Evolutionary conservation across 2,113 vertebrate species (phyloP).

Genomic region (Casuarius casuarius): DNA sequence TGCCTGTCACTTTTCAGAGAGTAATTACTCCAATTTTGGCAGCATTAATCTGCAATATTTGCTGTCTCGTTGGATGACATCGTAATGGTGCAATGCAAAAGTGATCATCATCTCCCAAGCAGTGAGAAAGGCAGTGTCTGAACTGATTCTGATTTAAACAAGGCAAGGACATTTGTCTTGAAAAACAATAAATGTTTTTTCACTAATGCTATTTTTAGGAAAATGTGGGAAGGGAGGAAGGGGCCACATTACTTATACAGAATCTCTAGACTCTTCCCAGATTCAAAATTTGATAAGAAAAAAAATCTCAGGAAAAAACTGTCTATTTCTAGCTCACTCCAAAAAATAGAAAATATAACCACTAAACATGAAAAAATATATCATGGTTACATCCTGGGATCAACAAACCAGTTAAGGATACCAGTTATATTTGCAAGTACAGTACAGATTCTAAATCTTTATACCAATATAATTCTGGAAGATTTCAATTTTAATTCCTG

Average conservation of each 20-base stretch:
- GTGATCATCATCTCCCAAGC: constrained; percentile 18
- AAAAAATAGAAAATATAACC: background rate
- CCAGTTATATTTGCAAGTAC: background rate
- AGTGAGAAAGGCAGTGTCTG: background rate
- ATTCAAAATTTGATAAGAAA: background rate
- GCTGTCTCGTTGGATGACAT: constrained; percentile 42
- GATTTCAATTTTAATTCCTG: background rate
- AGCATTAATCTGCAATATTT: constrained; percentile 49
- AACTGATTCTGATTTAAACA: background rate
- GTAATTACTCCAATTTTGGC: constrained; percentile 63
- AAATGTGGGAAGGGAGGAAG: background rate
- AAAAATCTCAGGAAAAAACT: background rate
- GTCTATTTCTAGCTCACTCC: background rate
- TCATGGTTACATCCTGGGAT: background rate
- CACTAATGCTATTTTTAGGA: background rate
- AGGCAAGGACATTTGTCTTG: background rate
- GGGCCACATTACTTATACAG: background rate
- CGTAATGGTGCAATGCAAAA: constrained; percentile 11
- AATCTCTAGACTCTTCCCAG: background rate
- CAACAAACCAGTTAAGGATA: background rate
- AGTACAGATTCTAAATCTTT: background rate
- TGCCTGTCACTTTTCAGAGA: constrained; percentile 28
- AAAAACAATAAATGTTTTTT: background rate
- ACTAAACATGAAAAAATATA: background rate
- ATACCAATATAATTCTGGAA: background rate